Base-by-base conservation (phyloP, 2,797 vertebrate genomes). In the Melanotaenia boesemani region DNA sequence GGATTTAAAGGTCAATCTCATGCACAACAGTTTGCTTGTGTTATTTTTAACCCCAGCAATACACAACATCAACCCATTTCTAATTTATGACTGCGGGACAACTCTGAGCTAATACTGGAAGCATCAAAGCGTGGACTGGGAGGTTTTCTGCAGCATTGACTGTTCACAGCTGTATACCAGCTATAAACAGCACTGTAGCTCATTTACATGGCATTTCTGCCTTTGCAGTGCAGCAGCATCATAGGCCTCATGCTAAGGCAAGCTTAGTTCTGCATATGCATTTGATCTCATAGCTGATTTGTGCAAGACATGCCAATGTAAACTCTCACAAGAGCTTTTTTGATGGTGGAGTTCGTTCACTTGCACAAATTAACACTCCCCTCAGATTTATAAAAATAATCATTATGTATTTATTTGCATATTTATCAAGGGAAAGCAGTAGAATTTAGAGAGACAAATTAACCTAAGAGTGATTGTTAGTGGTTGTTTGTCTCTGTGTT, bases 1-100 rank as follows among this genome's bases (percentile, higher is more conserved):
- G 62, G 80, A 72, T 86, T 91, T 89, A 91, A 90, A 92, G 92
- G 91, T 91, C 91, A 86, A 67, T 81, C 84, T 87, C 69, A 75
- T 81, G 77, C 84, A 83, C 82, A 83, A 70, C 75, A 70, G 82
- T 88, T 88, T 79, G 71, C 75, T 59, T 9, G 82, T 79, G 77
- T 83, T 89, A 89, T 91, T 88, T 91, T 83, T 89, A 85, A 82
- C 79, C 77, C 46, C 46, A 0, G 72, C 67, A 30, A 69, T 61
- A 65, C 65, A 30, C 36, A 30, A 34, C 64, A 24, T 57, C 66
- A 36, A 59, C 69, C 22, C 1, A 56, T 86, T 74, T 86, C 60
- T 86, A 70, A 79, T 83, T 81, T 41, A 60, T 77, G 58, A 73
- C 67, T 26, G 41, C 5, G 34, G 73, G 76, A 70, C 52, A 41